Conservation (phyloP, 2,113 vertebrate species). For the Campylomormyrus tamandua region DNA sequence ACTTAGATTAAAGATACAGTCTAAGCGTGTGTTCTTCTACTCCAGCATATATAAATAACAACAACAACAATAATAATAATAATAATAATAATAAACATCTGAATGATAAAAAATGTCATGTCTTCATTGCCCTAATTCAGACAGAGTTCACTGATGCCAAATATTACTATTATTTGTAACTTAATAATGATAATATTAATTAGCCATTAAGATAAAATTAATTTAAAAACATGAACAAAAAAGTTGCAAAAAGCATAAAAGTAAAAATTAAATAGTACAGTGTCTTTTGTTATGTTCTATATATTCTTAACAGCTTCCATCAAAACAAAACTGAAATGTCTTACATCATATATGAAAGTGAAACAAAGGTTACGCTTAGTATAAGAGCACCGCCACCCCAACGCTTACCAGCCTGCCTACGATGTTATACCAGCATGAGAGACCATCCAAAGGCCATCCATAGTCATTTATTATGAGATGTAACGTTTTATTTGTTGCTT, state of each 20-base stretch:
- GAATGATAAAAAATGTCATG: background rate
- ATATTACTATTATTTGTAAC: background rate
- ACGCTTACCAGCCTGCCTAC: background rate
- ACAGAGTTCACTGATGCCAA: background rate
- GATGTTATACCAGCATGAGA: background rate
- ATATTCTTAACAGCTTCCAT: background rate
- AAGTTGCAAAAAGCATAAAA: background rate
- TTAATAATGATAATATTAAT: background rate
- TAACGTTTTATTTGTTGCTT: background rate
- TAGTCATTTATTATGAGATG: background rate
- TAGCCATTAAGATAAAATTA: background rate
- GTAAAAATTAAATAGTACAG: background rate
- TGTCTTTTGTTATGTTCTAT: background rate
- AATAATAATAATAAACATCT: background rate
- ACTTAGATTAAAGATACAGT: constrained; percentile 28
- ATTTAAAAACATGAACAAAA: background rate
- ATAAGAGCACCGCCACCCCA: background rate
- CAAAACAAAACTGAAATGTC: background rate
- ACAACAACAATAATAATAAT: too few relatives aligned
- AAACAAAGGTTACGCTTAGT: background rate
- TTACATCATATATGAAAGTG: background rate
- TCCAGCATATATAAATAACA: background rate
- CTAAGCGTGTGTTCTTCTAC: constrained; percentile 1
- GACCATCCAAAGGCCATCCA: background rate
- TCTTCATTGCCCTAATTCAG: background rate